phyloP scores from a whole-genome alignment of 2,113 vertebrate species.

The Tachysurus vachellii region DNA sequence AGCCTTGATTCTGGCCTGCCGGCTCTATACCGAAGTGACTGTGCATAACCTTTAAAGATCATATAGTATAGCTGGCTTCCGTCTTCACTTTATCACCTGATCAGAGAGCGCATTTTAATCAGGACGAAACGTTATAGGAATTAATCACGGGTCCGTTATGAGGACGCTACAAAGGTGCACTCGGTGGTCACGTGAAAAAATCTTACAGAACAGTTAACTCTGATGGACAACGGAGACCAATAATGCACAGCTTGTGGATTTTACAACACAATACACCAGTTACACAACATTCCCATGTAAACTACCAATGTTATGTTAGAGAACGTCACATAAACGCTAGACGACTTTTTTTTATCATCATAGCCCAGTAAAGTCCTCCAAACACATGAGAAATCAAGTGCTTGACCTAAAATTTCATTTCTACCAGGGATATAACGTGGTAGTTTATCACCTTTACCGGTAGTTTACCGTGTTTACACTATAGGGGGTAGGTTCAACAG shows the following conservation, averaged over 20 bases:
- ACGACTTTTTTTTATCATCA: not conserved
- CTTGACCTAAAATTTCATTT: not conserved
- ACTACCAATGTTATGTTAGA: not conserved
- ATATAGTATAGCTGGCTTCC: slow-evolving; percentile 30
- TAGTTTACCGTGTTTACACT: not conserved
- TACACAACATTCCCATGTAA: not conserved
- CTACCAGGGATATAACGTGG: not conserved
- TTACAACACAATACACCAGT: not conserved
- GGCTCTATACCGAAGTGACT: slow-evolving; percentile 16
- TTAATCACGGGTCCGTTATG: not conserved
- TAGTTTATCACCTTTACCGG: not conserved
- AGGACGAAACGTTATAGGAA: slow-evolving; percentile 14
- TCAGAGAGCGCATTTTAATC: not conserved
- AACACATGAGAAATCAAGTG: not conserved
- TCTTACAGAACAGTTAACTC: not conserved
- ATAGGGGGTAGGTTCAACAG: too few species aligned
- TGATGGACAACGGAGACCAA: not conserved
- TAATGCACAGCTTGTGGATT: not conserved
- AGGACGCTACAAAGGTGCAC: not conserved
- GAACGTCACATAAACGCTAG: not conserved
- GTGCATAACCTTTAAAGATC: slow-evolving; percentile 35
- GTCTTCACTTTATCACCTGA: slow-evolving; percentile 2
- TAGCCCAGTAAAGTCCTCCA: not conserved
- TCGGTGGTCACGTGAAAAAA: not conserved
- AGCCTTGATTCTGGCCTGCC: slow-evolving; percentile 47